Percentiles rank a stretch among this genome's conserved stretches.
phyloP scores from a whole-genome alignment of 35 echinoderm and acorn worm species.

The Hemicentrotus pulcherrimus region DNA sequence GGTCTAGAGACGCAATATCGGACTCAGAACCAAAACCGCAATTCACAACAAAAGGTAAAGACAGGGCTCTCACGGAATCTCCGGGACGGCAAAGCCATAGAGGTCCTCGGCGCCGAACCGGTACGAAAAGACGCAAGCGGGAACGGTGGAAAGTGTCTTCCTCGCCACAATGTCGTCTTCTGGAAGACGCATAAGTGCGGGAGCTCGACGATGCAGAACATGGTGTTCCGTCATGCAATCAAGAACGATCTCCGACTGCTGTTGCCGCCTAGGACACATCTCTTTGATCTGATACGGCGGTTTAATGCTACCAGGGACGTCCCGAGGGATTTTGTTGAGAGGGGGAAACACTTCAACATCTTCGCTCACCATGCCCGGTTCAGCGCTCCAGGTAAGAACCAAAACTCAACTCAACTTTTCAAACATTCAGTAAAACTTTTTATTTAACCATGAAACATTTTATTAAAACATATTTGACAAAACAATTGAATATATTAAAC shows the following conservation, averaged over 20 bases:
- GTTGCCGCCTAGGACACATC: constrained; percentile 31
- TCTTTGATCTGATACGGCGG: constrained; percentile 5
- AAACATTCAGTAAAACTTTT: too few relatives aligned
- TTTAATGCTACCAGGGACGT: constrained; percentile 39
- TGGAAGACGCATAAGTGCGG: constrained; percentile 64
- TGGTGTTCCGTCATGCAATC: constrained; percentile 52
- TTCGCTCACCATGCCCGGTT: constrained; percentile 59
- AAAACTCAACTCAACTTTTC: too few relatives aligned
- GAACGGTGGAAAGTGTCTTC: constrained; percentile 35
- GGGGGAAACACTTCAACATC: constrained; percentile 18
- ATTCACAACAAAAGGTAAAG: background rate
- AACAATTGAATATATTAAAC: too few relatives aligned
- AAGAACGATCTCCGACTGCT: constrained; percentile 49
- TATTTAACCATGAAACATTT: too few relatives aligned
- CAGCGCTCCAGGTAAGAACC: background rate
- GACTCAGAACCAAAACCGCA: background rate
- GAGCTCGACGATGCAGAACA: constrained; percentile 63
- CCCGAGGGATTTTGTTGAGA: background rate
- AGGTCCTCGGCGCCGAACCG: too few relatives aligned
- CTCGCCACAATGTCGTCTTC: constrained; percentile 48
- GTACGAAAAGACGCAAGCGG: background rate
- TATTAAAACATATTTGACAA: too few relatives aligned
- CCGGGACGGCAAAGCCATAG: too few relatives aligned
- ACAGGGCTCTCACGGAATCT: background rate
- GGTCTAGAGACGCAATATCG: background rate